Percentiles rank a stretch among this genome's conserved stretches.
Conservation (phyloP, 2,888 invertebrate species). For the Chymomyza amoena region DNA sequence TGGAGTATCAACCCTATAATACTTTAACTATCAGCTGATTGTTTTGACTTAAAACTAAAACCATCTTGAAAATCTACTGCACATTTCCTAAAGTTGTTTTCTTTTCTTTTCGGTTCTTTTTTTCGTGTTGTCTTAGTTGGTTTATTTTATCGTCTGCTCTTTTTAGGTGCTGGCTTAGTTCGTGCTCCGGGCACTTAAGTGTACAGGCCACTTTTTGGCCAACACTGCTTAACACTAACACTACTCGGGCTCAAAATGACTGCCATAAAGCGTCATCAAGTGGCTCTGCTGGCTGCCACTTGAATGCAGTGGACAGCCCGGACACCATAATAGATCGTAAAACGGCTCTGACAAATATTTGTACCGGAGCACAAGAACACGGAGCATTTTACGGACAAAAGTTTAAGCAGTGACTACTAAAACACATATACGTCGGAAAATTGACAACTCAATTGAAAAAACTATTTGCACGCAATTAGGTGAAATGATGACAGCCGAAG, state of each 20-base stretch:
- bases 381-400: not conserved
- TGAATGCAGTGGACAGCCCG: constrained; percentile 13
- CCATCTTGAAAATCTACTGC: not conserved
- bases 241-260: not conserved
- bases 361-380: constrained; percentile 15
- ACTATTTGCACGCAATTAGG: constrained; percentile 69
- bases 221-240: not conserved
- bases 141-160: not conserved
- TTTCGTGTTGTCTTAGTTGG: not conserved
- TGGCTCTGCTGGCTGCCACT: not conserved
- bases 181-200: not conserved
- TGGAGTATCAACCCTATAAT: not conserved
- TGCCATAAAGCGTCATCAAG: not conserved
- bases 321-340: constrained; percentile 43
- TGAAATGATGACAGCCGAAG: constrained; percentile 38
- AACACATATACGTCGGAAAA: constrained; percentile 32
- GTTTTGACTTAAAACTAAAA: not conserved
- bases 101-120: not conserved
- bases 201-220: not conserved
- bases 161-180: not conserved
- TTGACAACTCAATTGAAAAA: constrained; percentile 69
- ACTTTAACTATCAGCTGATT: not conserved
- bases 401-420: not conserved
- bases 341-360: constrained; percentile 58
- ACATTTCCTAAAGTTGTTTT: not conserved